A percentile compares a stretch with the other conserved stretches of the same genome.
Conservation (phyloP, 2,113 vertebrate species). For the Spilogale gracilis region DNA sequence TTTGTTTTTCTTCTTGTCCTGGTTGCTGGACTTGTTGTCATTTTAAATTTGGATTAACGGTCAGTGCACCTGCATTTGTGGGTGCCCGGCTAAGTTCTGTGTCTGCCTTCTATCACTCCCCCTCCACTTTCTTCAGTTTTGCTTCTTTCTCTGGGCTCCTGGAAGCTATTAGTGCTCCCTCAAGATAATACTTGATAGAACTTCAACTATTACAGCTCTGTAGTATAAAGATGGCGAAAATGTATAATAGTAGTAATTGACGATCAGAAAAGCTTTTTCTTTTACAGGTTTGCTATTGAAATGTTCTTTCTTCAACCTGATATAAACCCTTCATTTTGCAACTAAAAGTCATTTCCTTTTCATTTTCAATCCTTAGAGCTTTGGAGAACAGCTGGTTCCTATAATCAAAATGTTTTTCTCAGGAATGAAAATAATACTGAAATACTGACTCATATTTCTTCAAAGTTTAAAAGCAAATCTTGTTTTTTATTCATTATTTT, state of each 20-base stretch:
- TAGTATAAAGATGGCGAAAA: neutral
- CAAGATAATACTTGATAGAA: neutral
- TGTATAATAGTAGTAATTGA: neutral
- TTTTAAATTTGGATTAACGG: neutral
- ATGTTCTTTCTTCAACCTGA: neutral
- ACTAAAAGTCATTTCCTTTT: neutral
- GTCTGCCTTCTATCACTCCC: neutral
- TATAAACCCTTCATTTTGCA: neutral
- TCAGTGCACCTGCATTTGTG: neutral
- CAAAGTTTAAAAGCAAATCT: neutral
- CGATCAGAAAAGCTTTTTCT: neutral
- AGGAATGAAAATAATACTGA: constrained; percentile 23
- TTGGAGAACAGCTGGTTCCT: constrained; percentile 24
- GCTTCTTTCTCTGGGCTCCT: neutral
- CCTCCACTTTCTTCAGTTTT: neutral
- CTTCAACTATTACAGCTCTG: neutral
- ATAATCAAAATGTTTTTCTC: neutral
- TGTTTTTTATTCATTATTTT: neutral
- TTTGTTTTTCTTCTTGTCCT: neutral
- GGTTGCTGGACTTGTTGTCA: neutral
- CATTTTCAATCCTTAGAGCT: neutral
- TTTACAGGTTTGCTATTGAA: neutral
- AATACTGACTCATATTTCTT: neutral
- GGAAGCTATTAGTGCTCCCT: neutral
- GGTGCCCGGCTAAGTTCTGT: neutral